Conservation (phyloP, 2,888 invertebrate species). For the Leptinotarsa rubiginosa region DNA sequence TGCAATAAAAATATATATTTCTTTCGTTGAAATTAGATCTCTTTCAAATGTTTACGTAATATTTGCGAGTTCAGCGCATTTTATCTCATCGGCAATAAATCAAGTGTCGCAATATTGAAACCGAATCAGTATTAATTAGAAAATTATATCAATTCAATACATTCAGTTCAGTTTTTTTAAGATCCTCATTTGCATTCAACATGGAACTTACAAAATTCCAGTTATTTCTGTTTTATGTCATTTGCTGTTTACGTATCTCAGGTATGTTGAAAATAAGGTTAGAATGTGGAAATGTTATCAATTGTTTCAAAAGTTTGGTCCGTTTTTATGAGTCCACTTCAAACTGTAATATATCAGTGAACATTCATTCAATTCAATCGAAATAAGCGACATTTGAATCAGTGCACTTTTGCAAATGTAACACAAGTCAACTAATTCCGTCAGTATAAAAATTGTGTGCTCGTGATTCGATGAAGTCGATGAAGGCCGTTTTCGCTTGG, state of each 20-base stretch:
- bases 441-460: too few relatives aligned
- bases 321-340: too few relatives aligned
- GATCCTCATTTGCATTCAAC: background rate
- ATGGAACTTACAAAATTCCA: background rate
- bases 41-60: background rate
- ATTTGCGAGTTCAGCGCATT: background rate
- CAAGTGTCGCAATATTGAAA: background rate
- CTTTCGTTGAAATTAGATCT: background rate
- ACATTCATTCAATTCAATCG: too few relatives aligned
- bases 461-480: too few relatives aligned
- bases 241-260: background rate
- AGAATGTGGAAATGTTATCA: background rate
- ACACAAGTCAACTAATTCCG: too few relatives aligned
- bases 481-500: too few relatives aligned
- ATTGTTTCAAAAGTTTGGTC: too few relatives aligned
- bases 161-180: background rate
- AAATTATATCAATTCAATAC: background rate
- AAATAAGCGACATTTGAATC: too few relatives aligned
- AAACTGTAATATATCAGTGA: too few relatives aligned
- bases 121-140: background rate
- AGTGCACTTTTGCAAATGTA: too few relatives aligned
- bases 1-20: background rate
- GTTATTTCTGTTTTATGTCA: background rate
- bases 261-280: background rate
- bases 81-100: too few relatives aligned